Conservation (phyloP, 2,113 vertebrate genomes). For the Nothocercus julius region DNA sequence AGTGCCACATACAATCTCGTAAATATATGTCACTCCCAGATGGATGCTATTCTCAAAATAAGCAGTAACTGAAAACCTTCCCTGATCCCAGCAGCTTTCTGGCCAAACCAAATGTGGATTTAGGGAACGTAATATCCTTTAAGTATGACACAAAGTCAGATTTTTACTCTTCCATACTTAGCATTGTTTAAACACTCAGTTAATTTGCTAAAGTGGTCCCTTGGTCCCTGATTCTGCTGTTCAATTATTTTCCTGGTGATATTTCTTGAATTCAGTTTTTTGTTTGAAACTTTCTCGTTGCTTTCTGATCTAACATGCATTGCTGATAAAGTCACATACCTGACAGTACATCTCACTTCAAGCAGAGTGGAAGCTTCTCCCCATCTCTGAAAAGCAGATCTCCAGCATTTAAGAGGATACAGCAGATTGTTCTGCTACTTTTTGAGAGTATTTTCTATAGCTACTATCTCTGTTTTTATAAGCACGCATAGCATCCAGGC, state of each 20-base stretch:
- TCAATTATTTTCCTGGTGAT: neutral
- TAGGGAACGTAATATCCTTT: neutral
- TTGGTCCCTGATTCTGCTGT: neutral
- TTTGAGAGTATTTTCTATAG: neutral
- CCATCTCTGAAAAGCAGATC: neutral
- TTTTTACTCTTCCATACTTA: neutral
- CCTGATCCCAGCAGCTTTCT: neutral
- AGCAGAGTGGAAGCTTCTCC: neutral
- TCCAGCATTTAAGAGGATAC: neutral
- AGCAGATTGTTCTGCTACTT: neutral
- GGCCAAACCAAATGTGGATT: neutral
- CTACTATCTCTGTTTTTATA: neutral
- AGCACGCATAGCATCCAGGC: neutral
- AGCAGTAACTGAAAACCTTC: neutral
- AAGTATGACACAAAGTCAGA: neutral
- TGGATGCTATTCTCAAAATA: neutral
- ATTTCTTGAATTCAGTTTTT: neutral
- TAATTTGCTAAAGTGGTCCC: neutral
- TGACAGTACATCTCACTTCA: neutral
- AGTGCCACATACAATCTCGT: neutral
- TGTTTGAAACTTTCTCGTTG: neutral
- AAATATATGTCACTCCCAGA: neutral
- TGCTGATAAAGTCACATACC: neutral
- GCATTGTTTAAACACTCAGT: neutral
- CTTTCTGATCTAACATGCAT: accelerated